Base-by-base conservation (phyloP, 2,888 invertebrate species). In the Ennomos fuscantarius region DNA sequence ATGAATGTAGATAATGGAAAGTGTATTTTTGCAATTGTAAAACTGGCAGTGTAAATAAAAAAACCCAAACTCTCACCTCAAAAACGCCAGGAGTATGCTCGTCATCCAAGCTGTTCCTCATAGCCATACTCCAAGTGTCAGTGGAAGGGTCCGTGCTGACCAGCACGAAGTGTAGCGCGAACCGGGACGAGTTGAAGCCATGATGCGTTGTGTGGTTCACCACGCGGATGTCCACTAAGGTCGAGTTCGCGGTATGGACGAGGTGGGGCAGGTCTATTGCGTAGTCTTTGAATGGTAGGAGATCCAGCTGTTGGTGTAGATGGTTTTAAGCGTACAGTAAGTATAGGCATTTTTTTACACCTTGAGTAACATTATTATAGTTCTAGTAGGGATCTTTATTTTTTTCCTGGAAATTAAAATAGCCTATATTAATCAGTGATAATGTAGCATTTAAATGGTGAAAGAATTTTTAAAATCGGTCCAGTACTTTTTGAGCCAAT, bases 71-170 rank as follows among this genome's bases (percentile, higher is more conserved):
- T 6, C 74, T 73, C 0, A 95, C 95, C 87, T 94, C 93, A 74
- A 96, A 96, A 45, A 95, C 94, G 0, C 95, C 96, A 0, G 96
- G 96, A n/a, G 95, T 94, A 67, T 95, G 94, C 74, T 96, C 95
- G 73, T 96, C 96, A 70, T 96, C 95, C 54, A 95, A 74, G 55
- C 94, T 95, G 77, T 93, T 93, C 62, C 92, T 86, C 61, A 86
- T 81, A 11, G 79, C 79, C 5, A 90, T 75, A 8, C 66, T 72
- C 82, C 94, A 87, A 1, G 79, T 74, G n/a, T 84, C 80, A 1
- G 74, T 71, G 0, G 66, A 32, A 8, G 8, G 55, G 57, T 93
- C 93, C 0, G 85, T 86, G 64, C 93, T 93, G 35, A 93, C 86
- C 11, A 95, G 69, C 3, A 93, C 71, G 58, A 95, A 69, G 66